Percentiles rank a stretch among this genome's conserved stretches.
phyloP scores from a whole-genome alignment of 2,797 vertebrate genomes.

The Vipera ursinii region DNA sequence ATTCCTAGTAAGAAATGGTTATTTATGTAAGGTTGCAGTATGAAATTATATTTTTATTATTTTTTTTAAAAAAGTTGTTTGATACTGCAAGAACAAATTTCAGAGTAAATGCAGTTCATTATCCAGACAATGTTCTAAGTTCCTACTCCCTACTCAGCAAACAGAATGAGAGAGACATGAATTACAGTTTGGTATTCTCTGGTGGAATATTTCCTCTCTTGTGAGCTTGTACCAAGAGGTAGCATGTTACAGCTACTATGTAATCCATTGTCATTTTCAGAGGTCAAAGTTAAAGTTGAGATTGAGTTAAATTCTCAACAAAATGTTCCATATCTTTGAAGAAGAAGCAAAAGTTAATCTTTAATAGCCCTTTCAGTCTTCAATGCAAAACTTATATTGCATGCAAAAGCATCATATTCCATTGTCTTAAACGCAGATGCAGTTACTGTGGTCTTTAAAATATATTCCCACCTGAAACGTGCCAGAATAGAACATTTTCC shows the following conservation, averaged over 20 bases:
- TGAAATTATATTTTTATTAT: not conserved
- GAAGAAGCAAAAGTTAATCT: not conserved
- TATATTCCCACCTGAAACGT: not conserved
- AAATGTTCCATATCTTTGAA: not conserved
- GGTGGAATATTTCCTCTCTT: not conserved
- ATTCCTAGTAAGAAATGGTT: not conserved
- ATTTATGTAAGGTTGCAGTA: not conserved
- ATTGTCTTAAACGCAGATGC: not conserved
- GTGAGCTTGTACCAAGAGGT: not conserved
- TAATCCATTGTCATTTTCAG: not conserved
- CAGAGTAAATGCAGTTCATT: not conserved
- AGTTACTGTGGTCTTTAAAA: not conserved
- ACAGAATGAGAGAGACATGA: not conserved
- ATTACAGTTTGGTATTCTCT: not conserved
- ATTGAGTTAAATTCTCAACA: not conserved
- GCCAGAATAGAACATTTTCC: not conserved
- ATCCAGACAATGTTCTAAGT: not conserved
- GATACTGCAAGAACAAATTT: not conserved
- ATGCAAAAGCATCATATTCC: not conserved
- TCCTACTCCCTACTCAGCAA: not conserved
- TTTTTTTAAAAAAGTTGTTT: not conserved
- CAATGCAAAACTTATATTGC: not conserved
- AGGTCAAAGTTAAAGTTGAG: not conserved
- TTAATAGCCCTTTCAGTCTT: not conserved
- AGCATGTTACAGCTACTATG: not conserved